Base-by-base conservation (phyloP, 2,888 invertebrate species). In the Lordiphosa fenestrarum region DNA sequence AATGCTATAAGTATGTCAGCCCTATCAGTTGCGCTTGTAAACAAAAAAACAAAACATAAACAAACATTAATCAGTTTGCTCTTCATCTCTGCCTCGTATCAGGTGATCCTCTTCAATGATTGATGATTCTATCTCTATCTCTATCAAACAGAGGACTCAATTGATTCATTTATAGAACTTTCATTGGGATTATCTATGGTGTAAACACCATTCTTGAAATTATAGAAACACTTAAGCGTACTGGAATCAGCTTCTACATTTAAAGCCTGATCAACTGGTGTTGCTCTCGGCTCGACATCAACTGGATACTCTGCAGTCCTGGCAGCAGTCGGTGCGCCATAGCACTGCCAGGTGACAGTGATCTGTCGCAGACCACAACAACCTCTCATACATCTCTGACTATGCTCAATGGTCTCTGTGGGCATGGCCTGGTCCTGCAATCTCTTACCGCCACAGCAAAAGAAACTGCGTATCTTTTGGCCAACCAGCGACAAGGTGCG, bases 51-150 rank as follows among this genome's bases (percentile, higher is more conserved):
- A 25, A 25, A 25, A 0, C 1, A 25, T 6, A 6, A 1, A 23
- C 21, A n/a, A 25, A 36, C 25, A 57, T 67, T 60, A 82, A 78
- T 80, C 65, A 68, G 59, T 44, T 53, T 50, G 55, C 42, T 42
- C 64, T 65, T 57, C 59, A 48, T 49, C 49, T 52, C 67, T 46
- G 55, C 35, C 40, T 48, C 25, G 33, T 39, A 55, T 55, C 49
- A 57, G 66, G 19, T 46, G 57, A 50, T 56, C 58, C 36, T 40
- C 19, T 21, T 49, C 9, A n/a, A 23, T 74, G 66, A 81, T 56
- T 59, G 46, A 73, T 77, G 49, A 48, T 35, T 40, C 19, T n/a
- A n/a, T 15, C 15, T 33, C 10, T 4, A 4, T 47, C 19, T 19
- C 64, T 44, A 57, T 66, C 61, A 75, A 54, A 53, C 47, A 21